Conservation (phyloP, 2,797 vertebrate species). For the Enteromius paludinosus region DNA sequence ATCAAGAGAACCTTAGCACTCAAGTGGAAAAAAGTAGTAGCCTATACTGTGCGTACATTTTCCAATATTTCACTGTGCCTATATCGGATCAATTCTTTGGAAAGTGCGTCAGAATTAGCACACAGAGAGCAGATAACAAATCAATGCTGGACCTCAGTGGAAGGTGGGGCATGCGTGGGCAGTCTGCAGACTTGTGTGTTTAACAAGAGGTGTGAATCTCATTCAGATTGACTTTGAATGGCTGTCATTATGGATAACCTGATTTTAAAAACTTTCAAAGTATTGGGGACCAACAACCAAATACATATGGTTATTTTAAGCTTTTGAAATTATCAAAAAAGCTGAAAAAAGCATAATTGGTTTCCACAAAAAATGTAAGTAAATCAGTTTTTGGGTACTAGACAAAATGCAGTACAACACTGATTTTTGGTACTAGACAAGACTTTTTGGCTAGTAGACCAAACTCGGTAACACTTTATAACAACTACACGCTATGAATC, state of each 20-base stretch:
- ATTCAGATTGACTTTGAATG: not conserved
- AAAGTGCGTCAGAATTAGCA: slow-evolving; percentile 66
- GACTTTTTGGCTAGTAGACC: not conserved
- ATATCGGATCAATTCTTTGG: slow-evolving; percentile 63
- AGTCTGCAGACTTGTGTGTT: slow-evolving; percentile 14
- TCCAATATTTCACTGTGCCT: slow-evolving; percentile 40
- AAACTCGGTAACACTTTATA: no score
- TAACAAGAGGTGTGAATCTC: slow-evolving; percentile 39
- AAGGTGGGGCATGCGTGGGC: slow-evolving; percentile 26
- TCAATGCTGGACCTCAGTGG: slow-evolving; percentile 59
- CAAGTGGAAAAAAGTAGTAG: not conserved
- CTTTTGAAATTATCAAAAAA: not conserved
- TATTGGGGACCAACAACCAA: not conserved
- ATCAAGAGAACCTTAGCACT: not conserved
- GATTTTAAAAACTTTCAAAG: not conserved
- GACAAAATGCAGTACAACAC: not conserved
- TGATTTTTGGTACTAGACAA: not conserved
- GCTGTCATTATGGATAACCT: not conserved
- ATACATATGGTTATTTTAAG: not conserved
- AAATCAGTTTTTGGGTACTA: not conserved
- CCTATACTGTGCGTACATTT: slow-evolving; percentile 47
- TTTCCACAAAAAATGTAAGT: not conserved
- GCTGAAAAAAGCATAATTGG: not conserved
- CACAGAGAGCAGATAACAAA: slow-evolving; percentile 48
- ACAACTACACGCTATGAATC: no score